These are phyloP conservation scores for Augiades crinisus DNA, from an alignment of 2,888 invertebrate genomes.

Conservation along the genomic window DNA sequence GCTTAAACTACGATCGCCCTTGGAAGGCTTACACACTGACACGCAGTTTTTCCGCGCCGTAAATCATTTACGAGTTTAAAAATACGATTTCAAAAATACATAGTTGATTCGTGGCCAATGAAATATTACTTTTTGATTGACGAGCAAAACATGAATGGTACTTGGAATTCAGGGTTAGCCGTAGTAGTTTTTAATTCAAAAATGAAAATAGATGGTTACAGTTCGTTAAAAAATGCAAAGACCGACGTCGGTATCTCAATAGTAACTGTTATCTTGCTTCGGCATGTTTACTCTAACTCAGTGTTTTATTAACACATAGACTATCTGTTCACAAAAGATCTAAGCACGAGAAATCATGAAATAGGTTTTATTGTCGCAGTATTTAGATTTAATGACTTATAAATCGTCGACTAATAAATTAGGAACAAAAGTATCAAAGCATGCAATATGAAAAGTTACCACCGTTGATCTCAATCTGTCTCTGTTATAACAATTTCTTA, in stretches of 20 bases:
- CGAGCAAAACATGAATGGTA: conserved; percentile 39
- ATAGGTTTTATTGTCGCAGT: conserved; percentile 30
- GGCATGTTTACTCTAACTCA: conserved; percentile 53
- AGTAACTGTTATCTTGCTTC: conserved; percentile 47
- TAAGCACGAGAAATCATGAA: conserved; percentile 45
- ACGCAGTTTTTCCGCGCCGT: conserved; percentile 47
- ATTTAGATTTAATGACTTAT: conserved; percentile 43
- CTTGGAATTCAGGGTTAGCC: conserved; percentile 11
- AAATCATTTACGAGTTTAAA: conserved; percentile 48
- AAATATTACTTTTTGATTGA: conserved; percentile 48
- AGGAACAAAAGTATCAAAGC: too few species aligned
- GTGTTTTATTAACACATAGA: conserved; percentile 50
- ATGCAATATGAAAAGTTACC: too few species aligned
- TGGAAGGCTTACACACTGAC: conserved; percentile 54
- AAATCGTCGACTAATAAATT: too few species aligned
- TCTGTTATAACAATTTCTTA: too few species aligned
- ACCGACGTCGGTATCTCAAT: conserved; percentile 38
- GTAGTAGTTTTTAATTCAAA: conserved; percentile 22
- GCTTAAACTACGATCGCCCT: conserved; percentile 59
- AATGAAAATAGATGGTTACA: conserved; percentile 26
- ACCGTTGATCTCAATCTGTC: too few species aligned
- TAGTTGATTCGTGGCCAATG: conserved; percentile 54
- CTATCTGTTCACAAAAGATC: conserved; percentile 37
- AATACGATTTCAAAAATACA: conserved; percentile 45
- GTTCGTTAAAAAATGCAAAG: conserved; percentile 18